Evolutionary conservation across 2,797 vertebrate species (phyloP), one percentile per base, ranked within the genome.

Genomic region (Acanthornis magna): DNA sequence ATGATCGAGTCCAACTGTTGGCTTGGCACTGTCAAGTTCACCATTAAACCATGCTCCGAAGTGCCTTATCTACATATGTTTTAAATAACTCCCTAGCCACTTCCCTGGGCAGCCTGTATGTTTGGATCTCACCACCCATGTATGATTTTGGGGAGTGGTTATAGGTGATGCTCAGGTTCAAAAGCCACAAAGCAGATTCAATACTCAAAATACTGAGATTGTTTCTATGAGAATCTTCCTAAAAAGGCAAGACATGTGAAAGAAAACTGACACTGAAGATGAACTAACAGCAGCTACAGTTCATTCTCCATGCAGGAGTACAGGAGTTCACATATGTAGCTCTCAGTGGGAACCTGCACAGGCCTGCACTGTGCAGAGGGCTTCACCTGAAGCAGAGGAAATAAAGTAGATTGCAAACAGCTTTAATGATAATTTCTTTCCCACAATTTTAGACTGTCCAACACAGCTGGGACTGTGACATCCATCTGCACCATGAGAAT

Each of bases 1-100:
- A 15, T 5, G 26, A 23, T 30, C 0, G 0, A 63, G 29, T 58
- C 14, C 16, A 40, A 3, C 11, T 38, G 15, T 45, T 40, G 68
- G 38, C 16, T 21, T 50, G n/a, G 13, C 7, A 45, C 36, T 51
- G 11, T 11, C n/a, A 66, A 70, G 10, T 50, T 57, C 16, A 42
- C 17, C 19, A 36, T 8, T 23, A 81, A 81, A 36, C 10, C 13
- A 58, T 9, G 6, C 16, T 20, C 11, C 20, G 75, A n/a, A 75
- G 17, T 10, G 5, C 5, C 6, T 66, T 60, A 16, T 38, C 18
- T 67, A 43, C 6, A 62, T 4, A 11, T 62, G 15, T 66, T 88
- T 51, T 36, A 38, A 34, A 67, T 27, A 53, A 34, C 23, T 71
- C 9, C 48, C n/a, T n/a, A 26, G 3, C 8, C 32, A 32, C 8